Percentiles rank a stretch among this genome's conserved stretches.
Conservation (phyloP, 2,113 vertebrate genomes). For the Haemorhous mexicanus region DNA sequence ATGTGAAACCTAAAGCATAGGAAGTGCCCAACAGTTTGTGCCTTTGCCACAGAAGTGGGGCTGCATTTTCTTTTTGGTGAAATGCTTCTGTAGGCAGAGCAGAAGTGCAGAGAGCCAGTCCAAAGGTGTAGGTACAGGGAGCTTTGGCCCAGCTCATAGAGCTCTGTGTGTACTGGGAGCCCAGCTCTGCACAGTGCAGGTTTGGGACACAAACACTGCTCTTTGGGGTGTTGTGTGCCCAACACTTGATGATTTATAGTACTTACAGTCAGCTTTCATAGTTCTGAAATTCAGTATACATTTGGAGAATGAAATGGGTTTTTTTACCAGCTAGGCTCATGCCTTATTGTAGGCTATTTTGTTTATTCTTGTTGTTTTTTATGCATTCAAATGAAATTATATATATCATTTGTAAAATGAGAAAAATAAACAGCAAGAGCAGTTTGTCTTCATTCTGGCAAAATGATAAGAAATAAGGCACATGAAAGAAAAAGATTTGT, state of each 20-base stretch:
- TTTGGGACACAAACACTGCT: background rate
- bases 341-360: background rate
- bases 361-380: background rate
- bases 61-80: background rate
- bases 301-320: background rate
- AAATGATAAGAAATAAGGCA: background rate
- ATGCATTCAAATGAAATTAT: background rate
- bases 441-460: background rate
- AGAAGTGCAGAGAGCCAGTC: background rate
- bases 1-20: background rate
- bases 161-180: rapidly evolving
- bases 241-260: background rate
- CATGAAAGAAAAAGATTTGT: background rate
- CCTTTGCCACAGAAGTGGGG: background rate
- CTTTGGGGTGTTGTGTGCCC: rapidly evolving
- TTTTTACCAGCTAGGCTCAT: background rate
- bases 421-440: background rate
- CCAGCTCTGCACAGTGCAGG: background rate
- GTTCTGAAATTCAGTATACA: background rate
- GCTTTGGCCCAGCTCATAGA: background rate
- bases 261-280: background rate
- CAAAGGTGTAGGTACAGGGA: background rate
- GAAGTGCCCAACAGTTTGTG: background rate
- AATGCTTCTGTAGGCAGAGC: background rate
- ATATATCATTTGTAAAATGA: background rate